phyloP scores from a whole-genome alignment of 2,113 vertebrate species.

The Oplegnathus fasciatus region DNA sequence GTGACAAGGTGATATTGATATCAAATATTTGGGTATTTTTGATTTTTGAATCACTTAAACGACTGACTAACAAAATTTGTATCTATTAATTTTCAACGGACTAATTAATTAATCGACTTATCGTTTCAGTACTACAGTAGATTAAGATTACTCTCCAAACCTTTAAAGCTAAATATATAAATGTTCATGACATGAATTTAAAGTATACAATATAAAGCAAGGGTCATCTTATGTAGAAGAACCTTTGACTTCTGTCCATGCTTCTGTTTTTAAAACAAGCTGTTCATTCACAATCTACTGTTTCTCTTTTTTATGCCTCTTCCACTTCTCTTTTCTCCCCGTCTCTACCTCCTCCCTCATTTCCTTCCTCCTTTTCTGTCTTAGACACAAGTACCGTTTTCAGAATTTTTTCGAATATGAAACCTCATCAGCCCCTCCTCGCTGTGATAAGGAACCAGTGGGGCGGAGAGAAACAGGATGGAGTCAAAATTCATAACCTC shows the following conservation, averaged over 20 bases:
- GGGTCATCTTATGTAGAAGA: neutral
- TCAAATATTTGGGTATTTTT: neutral
- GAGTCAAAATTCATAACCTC: slow-evolving; percentile 24
- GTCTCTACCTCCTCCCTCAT: neutral
- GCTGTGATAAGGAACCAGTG: slow-evolving; percentile 25
- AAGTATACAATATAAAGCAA: neutral
- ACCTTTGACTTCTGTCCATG: neutral
- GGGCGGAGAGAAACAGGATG: slow-evolving; percentile 3
- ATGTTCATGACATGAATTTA: neutral
- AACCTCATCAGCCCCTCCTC: neutral
- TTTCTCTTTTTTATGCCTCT: neutral
- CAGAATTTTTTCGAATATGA: neutral
- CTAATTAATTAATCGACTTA: neutral
- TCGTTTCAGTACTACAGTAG: neutral
- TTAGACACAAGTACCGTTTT: neutral
- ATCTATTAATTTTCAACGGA: neutral
- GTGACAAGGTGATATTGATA: neutral
- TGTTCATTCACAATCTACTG: neutral
- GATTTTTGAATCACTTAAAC: neutral
- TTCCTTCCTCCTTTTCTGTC: neutral
- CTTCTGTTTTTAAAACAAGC: neutral
- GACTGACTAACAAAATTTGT: too few relatives aligned
- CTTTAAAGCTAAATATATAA: neutral
- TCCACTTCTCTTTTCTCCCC: neutral
- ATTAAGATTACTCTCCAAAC: neutral